Evolutionary conservation across 2,797 vertebrate species (phyloP), one percentile per base, ranked within the genome.

Genomic region (Lithobates sylvaticus): DNA sequence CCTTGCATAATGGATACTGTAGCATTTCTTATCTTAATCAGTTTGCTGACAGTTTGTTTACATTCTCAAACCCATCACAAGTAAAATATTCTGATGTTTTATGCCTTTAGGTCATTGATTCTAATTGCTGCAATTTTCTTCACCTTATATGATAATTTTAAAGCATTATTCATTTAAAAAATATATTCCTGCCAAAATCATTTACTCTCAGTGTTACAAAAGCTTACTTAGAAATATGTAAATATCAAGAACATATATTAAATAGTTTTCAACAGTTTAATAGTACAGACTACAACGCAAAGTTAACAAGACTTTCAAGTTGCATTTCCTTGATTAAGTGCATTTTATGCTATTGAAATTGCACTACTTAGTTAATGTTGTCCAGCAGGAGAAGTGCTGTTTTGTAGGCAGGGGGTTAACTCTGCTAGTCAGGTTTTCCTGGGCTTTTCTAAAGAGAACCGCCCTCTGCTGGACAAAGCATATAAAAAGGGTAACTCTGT

Each of bases 31-130:
- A 79, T 0, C 77, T n/a, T 79, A 89, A 80, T 78, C 72, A 76
- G 81, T 73, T 74, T 85, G 10, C 23, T 83, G 64, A 73, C 27
- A 87, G 76, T 2, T 39, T 88, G 26, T 70, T 90, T 85, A 77
- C 79, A 64, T 0, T 0, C 0, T 0, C 71, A 70, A 18, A 16
- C 3, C 78, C 32, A 78, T 81, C 36, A 3, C 2, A 83, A 67
- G 61, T 83, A 65, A 78, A 47, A 69, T 89, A 76, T 8, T 79
- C 61, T 91, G 90, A 89, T 88, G 80, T 88, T 39, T 71, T 88
- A 7, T 13, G 32, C 26, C 89, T 85, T 84, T 85, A 36, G 78
- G n/a, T 88, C 83, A 89, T 88, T 89, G 77, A 61, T 61, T 61
- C 54, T 68, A 75, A 58, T 88, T 88, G 80, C 88, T 86, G 12